Base-by-base conservation (phyloP, 2,797 vertebrate species). In the Xiphorhynchus erythropygius region DNA sequence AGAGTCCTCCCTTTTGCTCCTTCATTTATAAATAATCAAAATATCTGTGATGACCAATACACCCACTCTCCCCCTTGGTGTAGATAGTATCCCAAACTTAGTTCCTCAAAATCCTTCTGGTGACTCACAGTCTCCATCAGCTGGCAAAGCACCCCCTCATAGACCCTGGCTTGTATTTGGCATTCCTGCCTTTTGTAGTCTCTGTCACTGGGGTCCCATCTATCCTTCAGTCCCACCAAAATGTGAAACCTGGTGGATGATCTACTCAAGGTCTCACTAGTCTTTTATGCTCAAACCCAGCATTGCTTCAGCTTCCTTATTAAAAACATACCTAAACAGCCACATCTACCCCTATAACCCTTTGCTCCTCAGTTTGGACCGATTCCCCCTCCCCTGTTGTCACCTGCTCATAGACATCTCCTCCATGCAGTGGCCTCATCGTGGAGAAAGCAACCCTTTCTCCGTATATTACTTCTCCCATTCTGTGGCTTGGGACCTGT, bases 121-220 rank as follows among this genome's bases (percentile, higher is more conserved):
- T 35, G 18, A 25, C 7, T 85, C 39, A 39, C 5, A 62, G 39
- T 22, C 24, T 77, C 35, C 23, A 42, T 27, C 17, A 83, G 39
- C 27, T 77, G 24, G n/a, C 0, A 2, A 89, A 69, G 18, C 15
- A 18, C 6, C 8, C 4, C 7, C 5, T 84, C 27, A 27, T 0
- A 1, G 22, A 32, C 4, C 18, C 22, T 0, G 1, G 0, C 9
- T 76, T 64, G 32, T 35, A 59, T 85, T 85, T 50, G 65, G 7
- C 21, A 16, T 33, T 93, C 9, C 27, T 76, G 42, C 10, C 46
- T 67, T 55, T 80, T 63, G 39, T 73, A 8, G 19, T 39, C 21
- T 55, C 32, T 63, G 14, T 73, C 47, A 9, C 30, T 35, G 47
- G 25, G 17, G 42, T 80, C 22, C 30, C 47, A 35, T 33, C 17